These are phyloP conservation scores for Malacoraja senta DNA, from an alignment of 2,797 vertebrate species.

Conservation along the genomic window DNA sequence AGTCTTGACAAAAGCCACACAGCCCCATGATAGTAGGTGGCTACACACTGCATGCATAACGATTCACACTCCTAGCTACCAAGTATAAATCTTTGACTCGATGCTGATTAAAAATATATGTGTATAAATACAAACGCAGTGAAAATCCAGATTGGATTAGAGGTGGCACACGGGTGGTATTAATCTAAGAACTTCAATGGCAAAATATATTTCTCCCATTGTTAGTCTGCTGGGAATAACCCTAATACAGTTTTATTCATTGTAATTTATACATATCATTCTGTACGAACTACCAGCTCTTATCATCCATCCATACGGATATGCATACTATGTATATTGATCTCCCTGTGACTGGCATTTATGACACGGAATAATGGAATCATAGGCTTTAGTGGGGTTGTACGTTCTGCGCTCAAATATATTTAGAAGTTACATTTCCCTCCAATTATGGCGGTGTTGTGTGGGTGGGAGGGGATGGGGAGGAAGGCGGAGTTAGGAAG, in stretches of 20 bases:
- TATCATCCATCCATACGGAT: constrained; percentile 70
- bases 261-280: constrained; percentile 73
- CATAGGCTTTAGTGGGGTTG: neutral
- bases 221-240: neutral
- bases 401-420: neutral
- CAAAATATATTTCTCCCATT: neutral
- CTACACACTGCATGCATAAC: constrained; percentile 34
- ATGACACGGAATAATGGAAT: neutral
- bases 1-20: constrained; percentile 37
- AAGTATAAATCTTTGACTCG: constrained; percentile 10
- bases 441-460: neutral
- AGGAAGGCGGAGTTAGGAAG: neutral
- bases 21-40: constrained; percentile 35
- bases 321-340: constrained; percentile 67
- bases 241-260: constrained; percentile 56
- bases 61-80: constrained; percentile 17
- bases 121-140: neutral
- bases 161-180: constrained; percentile 3
- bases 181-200: constrained; percentile 21
- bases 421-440: neutral
- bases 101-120: constrained; percentile 26
- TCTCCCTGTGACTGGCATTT: constrained; percentile 49
- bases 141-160: constrained; percentile 16
- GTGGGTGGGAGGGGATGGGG: neutral
- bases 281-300: constrained; percentile 61